Conservation (phyloP, 2,113 vertebrate genomes). For the Xenotilapia flavipinnis region DNA sequence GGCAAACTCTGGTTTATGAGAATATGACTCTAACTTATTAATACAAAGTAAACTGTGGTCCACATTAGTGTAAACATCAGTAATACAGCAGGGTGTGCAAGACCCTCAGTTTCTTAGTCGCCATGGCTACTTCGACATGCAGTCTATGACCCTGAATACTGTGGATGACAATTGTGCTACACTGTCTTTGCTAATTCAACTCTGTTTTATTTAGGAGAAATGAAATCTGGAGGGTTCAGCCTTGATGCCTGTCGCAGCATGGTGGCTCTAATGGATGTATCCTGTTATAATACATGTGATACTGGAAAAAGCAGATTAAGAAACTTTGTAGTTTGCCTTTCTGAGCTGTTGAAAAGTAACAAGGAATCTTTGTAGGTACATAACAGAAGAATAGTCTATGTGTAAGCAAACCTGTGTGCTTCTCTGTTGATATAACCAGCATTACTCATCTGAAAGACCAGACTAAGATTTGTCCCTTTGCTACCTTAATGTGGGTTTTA, state of each 20-base stretch:
- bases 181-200: neutral
- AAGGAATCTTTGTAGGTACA: too few relatives aligned
- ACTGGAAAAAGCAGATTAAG: neutral
- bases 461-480: neutral
- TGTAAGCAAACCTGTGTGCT: neutral
- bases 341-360: accelerated
- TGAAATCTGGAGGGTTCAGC: constrained; percentile 56
- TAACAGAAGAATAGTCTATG: accelerated
- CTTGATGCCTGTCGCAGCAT: constrained; percentile 70
- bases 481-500: constrained; percentile 31
- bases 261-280: constrained; percentile 75
- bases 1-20: neutral
- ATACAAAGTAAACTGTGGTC: neutral
- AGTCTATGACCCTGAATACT: accelerated
- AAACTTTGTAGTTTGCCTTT: neutral
- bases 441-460: neutral
- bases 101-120: accelerated
- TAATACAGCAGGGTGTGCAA: neutral
- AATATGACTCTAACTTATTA: neutral
- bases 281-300: constrained; percentile 2
- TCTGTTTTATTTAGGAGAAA: constrained; percentile 14
- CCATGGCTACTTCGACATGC: neutral
- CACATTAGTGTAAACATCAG: neutral
- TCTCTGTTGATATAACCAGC: neutral
- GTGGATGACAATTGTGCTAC: neutral